phyloP scores from a whole-genome alignment of 2,113 vertebrate genomes.

The Myotis davidii region DNA sequence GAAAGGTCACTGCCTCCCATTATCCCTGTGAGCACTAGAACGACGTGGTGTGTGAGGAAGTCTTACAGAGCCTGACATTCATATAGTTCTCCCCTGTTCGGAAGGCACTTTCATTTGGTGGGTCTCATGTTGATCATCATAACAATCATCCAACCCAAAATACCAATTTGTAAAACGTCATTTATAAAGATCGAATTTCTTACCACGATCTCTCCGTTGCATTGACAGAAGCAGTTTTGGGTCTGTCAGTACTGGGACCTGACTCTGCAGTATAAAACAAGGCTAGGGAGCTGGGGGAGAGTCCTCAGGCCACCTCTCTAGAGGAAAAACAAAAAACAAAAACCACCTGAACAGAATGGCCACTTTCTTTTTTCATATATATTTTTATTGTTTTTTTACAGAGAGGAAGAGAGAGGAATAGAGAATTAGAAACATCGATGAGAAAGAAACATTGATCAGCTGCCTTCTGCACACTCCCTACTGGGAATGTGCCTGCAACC shows the following conservation, averaged over 20 bases:
- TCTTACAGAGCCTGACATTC: rapidly evolving
- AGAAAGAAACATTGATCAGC: too few species aligned
- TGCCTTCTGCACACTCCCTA: too few species aligned
- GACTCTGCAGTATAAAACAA: background rate
- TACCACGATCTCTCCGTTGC: background rate
- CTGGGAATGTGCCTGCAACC: too few species aligned
- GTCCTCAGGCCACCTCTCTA: background rate
- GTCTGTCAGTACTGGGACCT: rapidly evolving
- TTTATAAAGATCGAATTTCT: background rate
- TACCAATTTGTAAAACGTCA: background rate
- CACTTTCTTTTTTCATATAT: background rate
- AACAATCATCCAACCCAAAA: background rate
- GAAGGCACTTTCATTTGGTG: background rate
- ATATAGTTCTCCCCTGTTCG: background rate
- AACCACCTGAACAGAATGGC: background rate
- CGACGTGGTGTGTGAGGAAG: too few species aligned
- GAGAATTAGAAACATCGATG: too few species aligned
- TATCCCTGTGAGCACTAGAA: rapidly evolving
- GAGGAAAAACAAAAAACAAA: background rate
- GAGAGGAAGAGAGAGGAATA: too few species aligned
- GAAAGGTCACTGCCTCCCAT: rapidly evolving
- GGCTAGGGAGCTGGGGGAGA: background rate
- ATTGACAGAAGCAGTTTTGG: background rate
- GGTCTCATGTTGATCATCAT: background rate
- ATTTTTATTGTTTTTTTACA: too few species aligned